These are phyloP conservation scores for Athripsodes cinereus DNA, from an alignment of 2,888 invertebrate genomes.

Conservation along the genomic window DNA sequence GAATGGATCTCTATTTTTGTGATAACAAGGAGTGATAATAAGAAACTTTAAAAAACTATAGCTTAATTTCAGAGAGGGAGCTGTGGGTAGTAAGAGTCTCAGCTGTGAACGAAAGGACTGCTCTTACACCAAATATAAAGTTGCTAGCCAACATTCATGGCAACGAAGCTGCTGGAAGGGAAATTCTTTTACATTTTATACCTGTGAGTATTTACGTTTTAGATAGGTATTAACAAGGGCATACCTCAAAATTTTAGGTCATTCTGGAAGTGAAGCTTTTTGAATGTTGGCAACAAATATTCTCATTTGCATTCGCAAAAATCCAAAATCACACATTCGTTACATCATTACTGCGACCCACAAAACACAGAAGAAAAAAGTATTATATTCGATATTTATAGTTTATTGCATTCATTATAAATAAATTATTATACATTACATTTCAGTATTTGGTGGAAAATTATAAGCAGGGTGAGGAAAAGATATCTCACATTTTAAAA, in stretches of 20 bases:
- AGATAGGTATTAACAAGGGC: too few relatives aligned
- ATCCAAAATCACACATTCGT: too few relatives aligned
- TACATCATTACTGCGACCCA: too few relatives aligned
- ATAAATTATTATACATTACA: too few relatives aligned
- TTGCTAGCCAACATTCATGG: slow-evolving; percentile 72
- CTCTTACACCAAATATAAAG: slow-evolving; percentile 60
- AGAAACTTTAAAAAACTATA: too few relatives aligned
- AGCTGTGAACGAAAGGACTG: slow-evolving; percentile 33
- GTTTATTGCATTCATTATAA: background rate
- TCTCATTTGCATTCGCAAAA: too few relatives aligned
- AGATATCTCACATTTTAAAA: slow-evolving; percentile 53
- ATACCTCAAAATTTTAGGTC: too few relatives aligned
- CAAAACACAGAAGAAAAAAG: background rate
- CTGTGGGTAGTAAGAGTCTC: slow-evolving; percentile 54
- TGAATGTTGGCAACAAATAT: too few relatives aligned
- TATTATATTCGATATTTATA: background rate
- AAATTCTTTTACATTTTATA: slow-evolving; percentile 55
- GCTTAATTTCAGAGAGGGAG: slow-evolving; percentile 46
- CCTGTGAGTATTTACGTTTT: slow-evolving; percentile 38
- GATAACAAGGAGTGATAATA: too few relatives aligned
- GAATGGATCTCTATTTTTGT: too few relatives aligned
- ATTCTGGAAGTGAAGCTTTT: too few relatives aligned
- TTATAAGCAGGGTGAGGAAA: slow-evolving; percentile 39
- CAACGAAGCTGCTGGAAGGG: slow-evolving; percentile 62
- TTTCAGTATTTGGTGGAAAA: slow-evolving; percentile 43